phyloP scores from a whole-genome alignment of 23 tunicate species.

The Halocynthia aurantium region DNA sequence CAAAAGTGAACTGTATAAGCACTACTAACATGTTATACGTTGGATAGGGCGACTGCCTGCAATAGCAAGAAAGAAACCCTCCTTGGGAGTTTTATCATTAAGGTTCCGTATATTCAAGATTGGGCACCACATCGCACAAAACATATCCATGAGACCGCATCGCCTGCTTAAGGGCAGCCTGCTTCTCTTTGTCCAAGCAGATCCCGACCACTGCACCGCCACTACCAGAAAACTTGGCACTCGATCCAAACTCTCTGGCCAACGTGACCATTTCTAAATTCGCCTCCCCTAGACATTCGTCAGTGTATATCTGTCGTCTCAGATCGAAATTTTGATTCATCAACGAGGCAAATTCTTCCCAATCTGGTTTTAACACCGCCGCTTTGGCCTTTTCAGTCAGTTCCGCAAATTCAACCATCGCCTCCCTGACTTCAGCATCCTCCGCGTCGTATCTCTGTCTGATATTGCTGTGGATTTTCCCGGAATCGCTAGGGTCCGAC shows the following conservation, averaged over 20 bases:
- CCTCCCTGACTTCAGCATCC: slow-evolving; percentile 53
- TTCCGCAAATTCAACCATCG: slow-evolving; percentile 63
- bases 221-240: slow-evolving; percentile 90
- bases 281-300: slow-evolving; percentile 47
- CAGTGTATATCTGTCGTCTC: slow-evolving; percentile 52
- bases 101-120: neutral
- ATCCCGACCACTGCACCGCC: slow-evolving; percentile 93
- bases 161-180: slow-evolving; percentile 32
- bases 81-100: no score
- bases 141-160: slow-evolving; percentile 74
- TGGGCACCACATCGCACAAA: slow-evolving; percentile 65
- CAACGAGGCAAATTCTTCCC: slow-evolving; percentile 38
- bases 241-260: slow-evolving; percentile 47
- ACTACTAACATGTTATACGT: no score
- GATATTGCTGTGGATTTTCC: slow-evolving; percentile 68
- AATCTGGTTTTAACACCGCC: slow-evolving; percentile 49
- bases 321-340: slow-evolving; percentile 83
- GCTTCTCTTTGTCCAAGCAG: slow-evolving; percentile 30
- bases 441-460: slow-evolving; percentile 66
- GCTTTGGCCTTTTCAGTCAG: slow-evolving; percentile 53
- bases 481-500: slow-evolving; percentile 92
- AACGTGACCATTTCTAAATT: slow-evolving; percentile 63
- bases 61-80: no score
- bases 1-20: no score
- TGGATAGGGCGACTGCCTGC: no score